A percentile compares a stretch with the other conserved stretches of the same genome.
These are phyloP conservation scores for Patagioenas fasciata DNA, from an alignment of 2,113 vertebrate genomes.

Conservation along the genomic window DNA sequence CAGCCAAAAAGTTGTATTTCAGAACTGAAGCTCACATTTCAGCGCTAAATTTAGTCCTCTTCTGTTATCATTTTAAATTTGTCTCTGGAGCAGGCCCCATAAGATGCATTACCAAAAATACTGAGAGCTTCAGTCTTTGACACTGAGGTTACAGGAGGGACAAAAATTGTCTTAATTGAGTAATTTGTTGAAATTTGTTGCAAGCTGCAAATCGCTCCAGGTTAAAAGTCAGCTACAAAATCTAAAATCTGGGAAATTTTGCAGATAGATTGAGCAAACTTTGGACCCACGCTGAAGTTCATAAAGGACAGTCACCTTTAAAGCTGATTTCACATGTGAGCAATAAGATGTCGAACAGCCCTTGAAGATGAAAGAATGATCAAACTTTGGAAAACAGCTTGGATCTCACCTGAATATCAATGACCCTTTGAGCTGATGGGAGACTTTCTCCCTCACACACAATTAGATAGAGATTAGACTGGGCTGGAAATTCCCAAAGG, in stretches of 20 bases:
- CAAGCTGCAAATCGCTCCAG: neutral
- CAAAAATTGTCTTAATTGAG: neutral
- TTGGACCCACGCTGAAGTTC: neutral
- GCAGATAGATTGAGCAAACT: neutral
- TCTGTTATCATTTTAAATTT: neutral
- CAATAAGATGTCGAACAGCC: neutral
- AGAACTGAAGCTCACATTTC: neutral
- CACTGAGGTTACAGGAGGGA: neutral
- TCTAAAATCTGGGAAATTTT: neutral
- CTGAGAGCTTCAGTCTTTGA: neutral
- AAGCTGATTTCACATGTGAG: neutral
- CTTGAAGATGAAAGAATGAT: constrained; percentile 13
- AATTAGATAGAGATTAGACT: constrained; percentile 55
- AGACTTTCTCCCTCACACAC: constrained; percentile 25
- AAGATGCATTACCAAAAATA: neutral
- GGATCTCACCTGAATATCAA: constrained; percentile 59
- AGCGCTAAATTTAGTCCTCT: neutral
- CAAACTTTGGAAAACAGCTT: constrained; percentile 53
- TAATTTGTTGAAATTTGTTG: neutral
- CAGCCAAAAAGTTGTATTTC: neutral
- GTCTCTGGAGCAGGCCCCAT: neutral
- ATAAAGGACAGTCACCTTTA: neutral
- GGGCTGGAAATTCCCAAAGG: constrained; percentile 57
- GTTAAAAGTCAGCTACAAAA: neutral
- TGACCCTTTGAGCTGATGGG: constrained; percentile 49